These are phyloP conservation scores for Eretmocerus hayati DNA, from an alignment of 2,888 invertebrate species.

Conservation along the genomic window DNA sequence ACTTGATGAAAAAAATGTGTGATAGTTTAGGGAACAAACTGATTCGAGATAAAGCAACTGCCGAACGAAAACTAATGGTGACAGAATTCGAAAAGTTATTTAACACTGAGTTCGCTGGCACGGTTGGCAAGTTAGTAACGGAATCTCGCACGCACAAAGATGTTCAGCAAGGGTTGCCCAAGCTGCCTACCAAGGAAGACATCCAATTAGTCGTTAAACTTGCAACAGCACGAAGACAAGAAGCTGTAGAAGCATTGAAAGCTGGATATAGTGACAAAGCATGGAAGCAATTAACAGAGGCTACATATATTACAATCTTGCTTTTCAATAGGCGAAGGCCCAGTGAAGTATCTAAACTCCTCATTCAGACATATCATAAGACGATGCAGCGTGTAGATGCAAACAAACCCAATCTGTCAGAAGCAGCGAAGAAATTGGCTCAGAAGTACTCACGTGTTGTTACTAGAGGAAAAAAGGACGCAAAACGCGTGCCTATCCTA, in stretches of 20 bases:
- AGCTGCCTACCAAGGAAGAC: neutral
- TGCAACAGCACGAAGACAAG: neutral
- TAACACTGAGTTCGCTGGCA: too few species aligned
- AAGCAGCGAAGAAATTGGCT: neutral
- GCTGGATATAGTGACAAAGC: neutral
- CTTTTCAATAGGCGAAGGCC: slow-evolving; percentile 6
- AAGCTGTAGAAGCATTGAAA: neutral
- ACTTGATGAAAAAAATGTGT: too few species aligned
- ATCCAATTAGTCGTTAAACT: neutral
- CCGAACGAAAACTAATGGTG: too few species aligned
- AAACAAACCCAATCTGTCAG: neutral
- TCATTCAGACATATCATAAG: neutral
- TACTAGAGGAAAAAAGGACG: slow-evolving; percentile 4
- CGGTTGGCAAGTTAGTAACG: neutral
- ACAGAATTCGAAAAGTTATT: too few species aligned
- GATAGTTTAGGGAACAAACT: too few species aligned
- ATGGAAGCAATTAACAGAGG: neutral
- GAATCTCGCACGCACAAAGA: neutral
- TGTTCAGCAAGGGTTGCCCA: neutral
- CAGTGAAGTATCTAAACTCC: neutral
- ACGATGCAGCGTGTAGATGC: neutral
- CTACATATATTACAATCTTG: neutral
- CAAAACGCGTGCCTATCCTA: neutral
- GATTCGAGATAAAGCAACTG: too few species aligned
- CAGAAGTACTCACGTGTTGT: neutral